These are phyloP conservation scores for Cuculus canorus DNA, from an alignment of 2,797 vertebrate species.

Conservation along the genomic window DNA sequence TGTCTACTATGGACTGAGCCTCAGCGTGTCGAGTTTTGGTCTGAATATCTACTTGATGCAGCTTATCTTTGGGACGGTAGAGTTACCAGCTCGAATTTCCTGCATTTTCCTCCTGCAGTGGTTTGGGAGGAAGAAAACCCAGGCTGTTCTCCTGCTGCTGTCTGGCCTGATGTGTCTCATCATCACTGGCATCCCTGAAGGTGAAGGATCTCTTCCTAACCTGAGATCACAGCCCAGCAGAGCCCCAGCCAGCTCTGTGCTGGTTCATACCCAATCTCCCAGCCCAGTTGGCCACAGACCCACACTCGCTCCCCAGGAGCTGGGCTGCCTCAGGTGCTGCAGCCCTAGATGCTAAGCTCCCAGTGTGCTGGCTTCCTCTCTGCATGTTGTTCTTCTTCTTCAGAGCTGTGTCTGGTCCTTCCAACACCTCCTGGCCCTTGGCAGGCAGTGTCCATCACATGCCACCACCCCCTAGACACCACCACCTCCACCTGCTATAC, in stretches of 20 bases:
- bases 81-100: constrained; percentile 79
- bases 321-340: neutral
- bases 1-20: constrained; percentile 87
- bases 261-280: neutral
- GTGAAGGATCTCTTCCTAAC: constrained; percentile 53
- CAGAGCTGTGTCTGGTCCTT: neutral
- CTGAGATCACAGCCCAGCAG: neutral
- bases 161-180: constrained; percentile 80
- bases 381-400: neutral
- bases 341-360: neutral
- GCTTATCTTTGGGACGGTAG: constrained; percentile 84
- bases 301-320: neutral
- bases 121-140: constrained; percentile 82
- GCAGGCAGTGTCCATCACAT: neutral
- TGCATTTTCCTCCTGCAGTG: constrained; percentile 80
- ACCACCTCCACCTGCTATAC: neutral
- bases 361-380: neutral
- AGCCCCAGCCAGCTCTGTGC: neutral
- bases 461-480: neutral
- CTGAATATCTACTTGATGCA: constrained; percentile 90
- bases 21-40: constrained; percentile 87
- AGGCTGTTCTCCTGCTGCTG: constrained; percentile 71
- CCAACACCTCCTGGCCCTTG: neutral
- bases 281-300: accelerated
- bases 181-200: constrained; percentile 80